These are phyloP conservation scores for Clunio marinus DNA, from an alignment of 2,888 invertebrate species.

Conservation along the genomic window DNA sequence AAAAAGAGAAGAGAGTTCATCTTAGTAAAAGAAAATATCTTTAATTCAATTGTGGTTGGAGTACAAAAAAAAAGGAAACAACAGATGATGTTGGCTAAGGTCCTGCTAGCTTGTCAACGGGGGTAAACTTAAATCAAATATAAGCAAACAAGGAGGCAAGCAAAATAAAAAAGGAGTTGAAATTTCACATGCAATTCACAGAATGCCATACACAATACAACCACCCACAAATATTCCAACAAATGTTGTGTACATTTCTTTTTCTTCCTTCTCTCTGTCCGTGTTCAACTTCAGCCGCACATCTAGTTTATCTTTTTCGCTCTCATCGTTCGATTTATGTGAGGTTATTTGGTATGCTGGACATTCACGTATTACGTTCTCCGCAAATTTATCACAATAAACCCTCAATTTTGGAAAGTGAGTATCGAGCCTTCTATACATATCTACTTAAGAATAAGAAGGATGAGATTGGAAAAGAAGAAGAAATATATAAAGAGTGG, in stretches of 20 bases:
- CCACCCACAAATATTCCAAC: slow-evolving; percentile 3
- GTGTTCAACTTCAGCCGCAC: slow-evolving; percentile 9
- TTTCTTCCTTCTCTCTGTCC: neutral
- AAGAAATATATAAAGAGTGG: neutral
- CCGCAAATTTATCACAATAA: slow-evolving; percentile 39
- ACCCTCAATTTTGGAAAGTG: slow-evolving; percentile 28
- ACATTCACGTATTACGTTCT: slow-evolving; percentile 19
- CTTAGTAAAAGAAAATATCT: too few species aligned
- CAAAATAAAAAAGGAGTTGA: too few species aligned
- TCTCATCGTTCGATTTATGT: slow-evolving; percentile 27
- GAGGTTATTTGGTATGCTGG: slow-evolving; percentile 36
- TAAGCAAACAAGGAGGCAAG: too few species aligned
- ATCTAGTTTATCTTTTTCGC: slow-evolving; percentile 34
- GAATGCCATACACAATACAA: neutral
- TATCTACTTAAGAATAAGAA: too few species aligned
- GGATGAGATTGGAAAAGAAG: too few species aligned
- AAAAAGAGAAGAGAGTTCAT: neutral
- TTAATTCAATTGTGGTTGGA: slow-evolving; percentile 4
- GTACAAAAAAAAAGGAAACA: too few species aligned
- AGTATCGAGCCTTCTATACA: slow-evolving; percentile 1
- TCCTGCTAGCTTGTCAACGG: slow-evolving; percentile 5
- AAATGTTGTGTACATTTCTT: neutral
- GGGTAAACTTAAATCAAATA: neutral
- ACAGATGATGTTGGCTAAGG: neutral
- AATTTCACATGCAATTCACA: slow-evolving; percentile 3